These are phyloP conservation scores for Megalonaias nervosa DNA, from an alignment of 1,140 invertebrate species.

Conservation along the genomic window DNA sequence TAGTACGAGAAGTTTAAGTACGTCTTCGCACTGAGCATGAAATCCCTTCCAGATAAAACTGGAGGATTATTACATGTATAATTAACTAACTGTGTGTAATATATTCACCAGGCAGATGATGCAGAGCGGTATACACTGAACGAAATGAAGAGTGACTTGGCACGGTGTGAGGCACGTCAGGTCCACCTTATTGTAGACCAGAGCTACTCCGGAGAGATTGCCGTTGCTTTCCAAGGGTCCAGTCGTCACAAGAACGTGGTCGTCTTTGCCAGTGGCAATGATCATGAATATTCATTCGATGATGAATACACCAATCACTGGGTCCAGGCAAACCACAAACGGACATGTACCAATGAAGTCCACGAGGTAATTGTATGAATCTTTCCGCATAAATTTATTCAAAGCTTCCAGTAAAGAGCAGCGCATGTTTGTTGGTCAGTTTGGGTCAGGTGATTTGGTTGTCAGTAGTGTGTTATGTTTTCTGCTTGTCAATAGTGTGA, in stretches of 20 bases:
- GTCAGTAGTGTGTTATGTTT: neutral
- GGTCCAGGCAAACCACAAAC: constrained; percentile 64
- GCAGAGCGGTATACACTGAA: constrained; percentile 72
- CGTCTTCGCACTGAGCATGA: no score
- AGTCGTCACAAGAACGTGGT: constrained; percentile 69
- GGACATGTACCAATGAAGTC: constrained; percentile 67
- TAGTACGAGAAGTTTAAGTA: no score
- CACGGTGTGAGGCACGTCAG: constrained; percentile 71
- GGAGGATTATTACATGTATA: no score
- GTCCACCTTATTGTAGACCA: constrained; percentile 74
- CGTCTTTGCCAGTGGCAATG: constrained; percentile 66
- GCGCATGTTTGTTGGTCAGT: neutral
- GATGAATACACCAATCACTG: constrained; percentile 71
- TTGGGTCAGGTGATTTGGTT: neutral
- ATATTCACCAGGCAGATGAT: constrained; percentile 65
- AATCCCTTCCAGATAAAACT: no score
- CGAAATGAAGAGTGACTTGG: constrained; percentile 73
- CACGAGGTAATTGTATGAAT: constrained; percentile 62
- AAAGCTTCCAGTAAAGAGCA: no score
- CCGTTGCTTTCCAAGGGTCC: constrained; percentile 63
- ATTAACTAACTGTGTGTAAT: no score
- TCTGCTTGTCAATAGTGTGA: neutral
- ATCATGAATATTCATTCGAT: constrained; percentile 68
- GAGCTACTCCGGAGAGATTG: constrained; percentile 71
- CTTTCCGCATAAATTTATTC: no score